Conservation (phyloP, 2,797 vertebrate genomes). For the Enteromius viviparus region DNA sequence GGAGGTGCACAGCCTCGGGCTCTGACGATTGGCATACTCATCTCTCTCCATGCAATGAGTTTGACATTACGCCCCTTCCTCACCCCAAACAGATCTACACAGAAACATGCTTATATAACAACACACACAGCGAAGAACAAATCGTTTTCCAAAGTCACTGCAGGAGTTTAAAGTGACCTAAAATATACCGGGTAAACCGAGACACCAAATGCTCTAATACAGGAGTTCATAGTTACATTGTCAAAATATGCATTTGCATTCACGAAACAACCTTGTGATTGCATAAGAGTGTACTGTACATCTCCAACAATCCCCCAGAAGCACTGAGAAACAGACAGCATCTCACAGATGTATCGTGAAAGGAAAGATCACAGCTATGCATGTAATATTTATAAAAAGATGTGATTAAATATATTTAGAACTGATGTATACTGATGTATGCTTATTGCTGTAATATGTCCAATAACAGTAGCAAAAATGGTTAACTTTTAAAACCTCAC, state of each 20-base stretch:
- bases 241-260: slow-evolving; percentile 12
- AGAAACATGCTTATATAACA: slow-evolving; percentile 51
- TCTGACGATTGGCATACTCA: slow-evolving; percentile 56
- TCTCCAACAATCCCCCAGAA: not conserved
- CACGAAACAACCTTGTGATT: not conserved
- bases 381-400: slow-evolving; percentile 1
- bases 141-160: slow-evolving; percentile 34
- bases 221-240: not conserved
- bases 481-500: not conserved
- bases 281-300: not conserved
- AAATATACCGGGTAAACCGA: not conserved
- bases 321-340: not conserved
- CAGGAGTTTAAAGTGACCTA: slow-evolving; percentile 20
- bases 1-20: slow-evolving; percentile 51
- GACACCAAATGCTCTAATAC: not conserved
- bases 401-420: not conserved
- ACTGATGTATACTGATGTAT: not conserved
- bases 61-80: slow-evolving; percentile 53
- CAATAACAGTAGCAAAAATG: not conserved
- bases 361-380: not conserved
- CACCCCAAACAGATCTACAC: slow-evolving; percentile 46
- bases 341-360: slow-evolving; percentile 6
- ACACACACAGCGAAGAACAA: slow-evolving; percentile 29
- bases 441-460: not conserved
- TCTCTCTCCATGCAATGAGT: slow-evolving; percentile 54